These are phyloP conservation scores for Talpa occidentalis DNA, from an alignment of 2,113 vertebrate species.

Conservation along the genomic window DNA sequence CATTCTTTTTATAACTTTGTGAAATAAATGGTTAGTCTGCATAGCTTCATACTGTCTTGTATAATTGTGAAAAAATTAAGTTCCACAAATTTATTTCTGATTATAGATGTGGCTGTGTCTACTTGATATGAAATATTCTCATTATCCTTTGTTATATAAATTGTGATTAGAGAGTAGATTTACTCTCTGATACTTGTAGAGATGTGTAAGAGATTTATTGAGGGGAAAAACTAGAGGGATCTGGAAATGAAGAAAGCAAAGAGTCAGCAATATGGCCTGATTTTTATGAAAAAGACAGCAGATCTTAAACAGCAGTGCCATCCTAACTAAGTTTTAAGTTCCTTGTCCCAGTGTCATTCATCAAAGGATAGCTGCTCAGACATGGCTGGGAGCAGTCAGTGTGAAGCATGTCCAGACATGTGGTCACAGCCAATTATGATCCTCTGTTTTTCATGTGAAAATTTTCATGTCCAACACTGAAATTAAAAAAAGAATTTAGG, in stretches of 20 bases:
- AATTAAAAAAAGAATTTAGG: neutral
- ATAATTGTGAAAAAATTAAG: slow-evolving; percentile 25
- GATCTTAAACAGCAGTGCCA: neutral
- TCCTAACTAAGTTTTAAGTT: neutral
- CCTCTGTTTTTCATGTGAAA: neutral
- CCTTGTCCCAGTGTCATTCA: neutral
- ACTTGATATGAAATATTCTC: neutral
- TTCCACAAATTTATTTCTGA: neutral
- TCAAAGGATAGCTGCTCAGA: neutral
- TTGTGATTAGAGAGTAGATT: neutral
- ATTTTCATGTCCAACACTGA: neutral
- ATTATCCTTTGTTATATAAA: neutral
- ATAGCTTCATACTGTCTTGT: neutral
- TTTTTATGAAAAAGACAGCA: neutral
- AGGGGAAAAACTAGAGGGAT: neutral
- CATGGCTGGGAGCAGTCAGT: neutral
- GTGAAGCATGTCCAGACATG: neutral
- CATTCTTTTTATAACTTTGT: neutral
- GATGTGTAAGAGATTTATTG: neutral
- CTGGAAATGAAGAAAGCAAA: neutral
- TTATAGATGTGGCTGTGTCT: neutral
- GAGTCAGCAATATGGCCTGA: no score
- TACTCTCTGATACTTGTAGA: neutral
- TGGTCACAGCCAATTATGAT: neutral
- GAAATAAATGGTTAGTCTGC: neutral